Base-by-base conservation (phyloP, 2,797 vertebrate genomes). In the Arrhamphus sclerolepis region DNA sequence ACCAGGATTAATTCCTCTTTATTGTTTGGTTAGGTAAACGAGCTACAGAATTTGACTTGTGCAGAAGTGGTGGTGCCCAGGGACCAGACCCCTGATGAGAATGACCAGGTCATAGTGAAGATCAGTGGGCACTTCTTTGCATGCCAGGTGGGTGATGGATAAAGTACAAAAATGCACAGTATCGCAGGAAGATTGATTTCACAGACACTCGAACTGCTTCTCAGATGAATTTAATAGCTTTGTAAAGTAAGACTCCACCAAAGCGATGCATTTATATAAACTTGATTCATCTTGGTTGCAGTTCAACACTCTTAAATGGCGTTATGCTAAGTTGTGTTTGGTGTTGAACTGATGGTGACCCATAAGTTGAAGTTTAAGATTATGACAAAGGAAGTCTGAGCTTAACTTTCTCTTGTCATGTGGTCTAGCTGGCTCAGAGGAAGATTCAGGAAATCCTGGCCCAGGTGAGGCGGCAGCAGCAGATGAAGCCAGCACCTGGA, bases 101-200 rank as follows among this genome's bases (percentile, higher is more conserved):
- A 98, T 3, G 97, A 98, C 87, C 96, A 98, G 91, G 98, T 99
- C 70, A 93, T 99, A 77, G 98, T 99, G 46, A 99, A 99, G 91
- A 99, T 99, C 90, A 98, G 94, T 53, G 98, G 98, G 80, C 98
- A 99, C 83, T 99, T 99, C 93, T 99, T 98, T 91, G 97, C 98
- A 84, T 98, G 97, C 89, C 98, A 99, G 97, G 98, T 96, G 90
- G 61, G 87, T 78, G n/a, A 41, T 9, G 0, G 5, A n/a, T n/a
- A 57, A 56, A 24, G 16, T 46, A 20, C 0, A 44, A 17, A 0
- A 0, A 24, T 24, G 17, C 8, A 0, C 1, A 19, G 26, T 8
- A 17, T 19, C 19, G 39, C 1, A 2, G 18, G 1, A 22, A 44
- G 13, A n/a, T 18, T 28, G 4, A 2, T 34, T 9, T 10, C 13